These are phyloP conservation scores for Eutrigla gurnardus DNA, from an alignment of 2,797 vertebrate genomes.

Conservation along the genomic window DNA sequence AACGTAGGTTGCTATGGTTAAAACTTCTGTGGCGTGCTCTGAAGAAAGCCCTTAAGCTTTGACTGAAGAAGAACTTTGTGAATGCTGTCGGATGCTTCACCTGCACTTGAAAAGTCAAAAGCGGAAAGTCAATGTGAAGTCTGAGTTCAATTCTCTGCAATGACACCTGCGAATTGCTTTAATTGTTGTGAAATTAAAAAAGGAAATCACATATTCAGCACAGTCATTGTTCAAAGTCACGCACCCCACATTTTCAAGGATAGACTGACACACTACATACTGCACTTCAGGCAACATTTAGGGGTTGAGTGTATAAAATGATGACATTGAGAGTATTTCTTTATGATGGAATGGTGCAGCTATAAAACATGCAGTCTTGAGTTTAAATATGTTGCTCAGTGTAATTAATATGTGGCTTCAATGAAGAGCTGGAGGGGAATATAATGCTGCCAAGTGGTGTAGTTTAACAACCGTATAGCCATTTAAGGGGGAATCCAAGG, in stretches of 20 bases:
- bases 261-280: neutral
- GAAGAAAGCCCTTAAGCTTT: neutral
- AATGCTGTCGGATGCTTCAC: neutral
- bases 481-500: neutral
- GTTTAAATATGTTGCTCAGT: neutral
- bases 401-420: neutral
- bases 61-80: neutral
- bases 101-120: no score
- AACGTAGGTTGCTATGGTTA: neutral
- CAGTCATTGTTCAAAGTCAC: neutral
- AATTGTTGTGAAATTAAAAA: constrained; percentile 11
- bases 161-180: neutral
- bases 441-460: neutral
- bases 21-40: neutral
- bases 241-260: neutral
- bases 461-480: neutral
- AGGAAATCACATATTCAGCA: neutral
- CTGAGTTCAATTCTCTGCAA: neutral
- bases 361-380: neutral
- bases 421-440: neutral
- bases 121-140: constrained; percentile 5
- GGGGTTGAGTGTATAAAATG: neutral
- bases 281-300: neutral
- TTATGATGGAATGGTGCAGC: neutral
- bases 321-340: neutral